Base-by-base conservation (phyloP, 2,797 vertebrate genomes). In the Cyprinodon diabolis region DNA sequence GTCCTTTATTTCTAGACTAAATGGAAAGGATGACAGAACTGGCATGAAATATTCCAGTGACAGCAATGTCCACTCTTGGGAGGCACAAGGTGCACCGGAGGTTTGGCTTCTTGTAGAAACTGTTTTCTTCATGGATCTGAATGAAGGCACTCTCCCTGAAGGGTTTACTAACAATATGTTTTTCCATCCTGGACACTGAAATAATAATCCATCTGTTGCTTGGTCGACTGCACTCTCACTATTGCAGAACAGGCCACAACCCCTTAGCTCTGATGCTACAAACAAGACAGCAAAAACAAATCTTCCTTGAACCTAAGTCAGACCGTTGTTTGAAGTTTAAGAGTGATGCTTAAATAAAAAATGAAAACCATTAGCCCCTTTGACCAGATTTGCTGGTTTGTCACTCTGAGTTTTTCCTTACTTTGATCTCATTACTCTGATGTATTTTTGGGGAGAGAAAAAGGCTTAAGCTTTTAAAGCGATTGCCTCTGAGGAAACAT, bases 1-100 rank as follows among this genome's bases (percentile, higher is more conserved):
- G 87, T 90, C 88, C 85, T 80, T 84, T 89, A 43, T 85, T 78
- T 40, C 86, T 65, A 84, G 78, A 81, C 83, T 91, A 92, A 93
- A 89, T 91, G 84, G 87, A 84, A 90, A 86, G 77, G 85, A 92
- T 91, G 88, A 87, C 73, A 77, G 82, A 55, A 77, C 69, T 80
- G 84, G 69, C 68, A 71, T 86, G 82, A 90, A 83, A 90, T 92
- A 89, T 91, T 85, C 73, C 74, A 69, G 83, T 84, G 88, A 90
- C 88, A 88, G 81, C 72, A 49, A 0, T 1, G 85, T 84, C 86
- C 45, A 17, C 86, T 79, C 77, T 15, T 47, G 81, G 82, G 83
- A 84, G 35, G 73, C 66, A 58, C 87, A 90, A 89, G 90, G 89
- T 91, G 89, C 92, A 84, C 66, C 77, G 0, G 68, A 56, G 69